Evolutionary conservation across 2,888 invertebrate species (phyloP).

Genomic region (Mythimna impura): DNA sequence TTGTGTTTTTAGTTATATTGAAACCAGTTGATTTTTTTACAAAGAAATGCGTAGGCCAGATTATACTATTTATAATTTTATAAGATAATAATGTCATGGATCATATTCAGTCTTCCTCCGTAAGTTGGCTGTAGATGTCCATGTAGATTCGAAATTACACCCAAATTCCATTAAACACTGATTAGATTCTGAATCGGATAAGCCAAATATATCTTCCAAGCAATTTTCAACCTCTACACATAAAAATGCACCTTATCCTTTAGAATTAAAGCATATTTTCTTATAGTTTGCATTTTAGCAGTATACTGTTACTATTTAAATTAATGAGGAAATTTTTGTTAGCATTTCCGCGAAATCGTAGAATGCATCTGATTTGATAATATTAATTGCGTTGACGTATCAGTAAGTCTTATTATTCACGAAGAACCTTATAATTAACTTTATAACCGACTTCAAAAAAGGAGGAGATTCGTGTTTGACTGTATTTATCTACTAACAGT

Average conservation of each 20-base stretch:
- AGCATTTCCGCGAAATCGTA: slow-evolving; percentile 59
- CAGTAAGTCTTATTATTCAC: slow-evolving; percentile 14
- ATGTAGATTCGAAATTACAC: slow-evolving; percentile 47
- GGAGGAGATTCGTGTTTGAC: no score
- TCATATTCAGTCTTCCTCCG: slow-evolving; percentile 24
- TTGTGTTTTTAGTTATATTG: no score
- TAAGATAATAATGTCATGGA: slow-evolving; percentile 12
- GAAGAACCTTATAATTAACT: background rate
- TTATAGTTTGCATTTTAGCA: background rate
- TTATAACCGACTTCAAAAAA: background rate
- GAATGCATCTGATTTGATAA: slow-evolving; percentile 53
- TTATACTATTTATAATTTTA: background rate
- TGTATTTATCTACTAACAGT: no score
- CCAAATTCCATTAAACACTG: slow-evolving; percentile 53
- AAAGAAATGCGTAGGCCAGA: no score
- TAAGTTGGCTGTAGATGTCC: slow-evolving; percentile 34
- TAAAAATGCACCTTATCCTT: slow-evolving; percentile 28
- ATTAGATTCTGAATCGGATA: slow-evolving; percentile 58
- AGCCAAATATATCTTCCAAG: slow-evolving; percentile 19
- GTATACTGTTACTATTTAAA: slow-evolving; percentile 10
- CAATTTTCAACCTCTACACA: background rate
- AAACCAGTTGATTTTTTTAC: no score
- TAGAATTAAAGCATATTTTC: slow-evolving; percentile 25
- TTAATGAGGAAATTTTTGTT: slow-evolving; percentile 20
- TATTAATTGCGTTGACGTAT: slow-evolving; percentile 28